phyloP scores from a whole-genome alignment of 2,113 vertebrate genomes.

The Neotragus pygmaeus region DNA sequence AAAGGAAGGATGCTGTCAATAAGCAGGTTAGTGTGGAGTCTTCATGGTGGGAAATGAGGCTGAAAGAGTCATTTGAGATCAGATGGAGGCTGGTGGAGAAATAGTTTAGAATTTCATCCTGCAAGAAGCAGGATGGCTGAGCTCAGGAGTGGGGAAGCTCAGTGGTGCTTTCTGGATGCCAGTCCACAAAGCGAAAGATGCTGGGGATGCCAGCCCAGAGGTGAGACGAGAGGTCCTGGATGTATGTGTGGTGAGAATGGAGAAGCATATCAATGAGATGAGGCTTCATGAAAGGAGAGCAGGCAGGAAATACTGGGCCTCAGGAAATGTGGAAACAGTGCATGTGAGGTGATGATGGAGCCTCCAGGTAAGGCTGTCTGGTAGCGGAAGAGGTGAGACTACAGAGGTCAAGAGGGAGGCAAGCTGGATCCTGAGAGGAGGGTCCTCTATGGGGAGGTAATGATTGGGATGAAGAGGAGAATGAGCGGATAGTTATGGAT shows the following conservation, averaged over 20 bases:
- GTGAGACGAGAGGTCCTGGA: background rate
- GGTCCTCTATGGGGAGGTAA: background rate
- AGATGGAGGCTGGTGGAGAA: background rate
- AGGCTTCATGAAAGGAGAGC: background rate
- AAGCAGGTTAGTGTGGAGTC: background rate
- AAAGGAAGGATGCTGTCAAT: background rate
- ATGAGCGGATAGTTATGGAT: background rate
- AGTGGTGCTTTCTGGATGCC: background rate
- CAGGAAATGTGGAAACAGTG: background rate
- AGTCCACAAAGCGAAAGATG: background rate
- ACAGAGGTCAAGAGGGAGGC: background rate
- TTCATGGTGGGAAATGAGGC: background rate
- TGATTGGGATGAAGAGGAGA: background rate
- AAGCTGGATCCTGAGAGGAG: background rate
- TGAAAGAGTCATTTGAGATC: background rate
- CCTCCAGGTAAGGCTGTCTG: background rate
- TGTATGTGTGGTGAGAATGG: background rate
- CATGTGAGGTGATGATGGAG: background rate
- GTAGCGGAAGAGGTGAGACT: background rate
- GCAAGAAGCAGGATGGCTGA: background rate
- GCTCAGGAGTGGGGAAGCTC: background rate
- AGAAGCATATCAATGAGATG: background rate
- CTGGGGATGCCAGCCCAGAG: background rate
- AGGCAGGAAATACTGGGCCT: background rate
- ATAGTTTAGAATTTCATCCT: background rate